Base-by-base conservation (phyloP, 2,888 invertebrate genomes). In the Byasa hedistus region DNA sequence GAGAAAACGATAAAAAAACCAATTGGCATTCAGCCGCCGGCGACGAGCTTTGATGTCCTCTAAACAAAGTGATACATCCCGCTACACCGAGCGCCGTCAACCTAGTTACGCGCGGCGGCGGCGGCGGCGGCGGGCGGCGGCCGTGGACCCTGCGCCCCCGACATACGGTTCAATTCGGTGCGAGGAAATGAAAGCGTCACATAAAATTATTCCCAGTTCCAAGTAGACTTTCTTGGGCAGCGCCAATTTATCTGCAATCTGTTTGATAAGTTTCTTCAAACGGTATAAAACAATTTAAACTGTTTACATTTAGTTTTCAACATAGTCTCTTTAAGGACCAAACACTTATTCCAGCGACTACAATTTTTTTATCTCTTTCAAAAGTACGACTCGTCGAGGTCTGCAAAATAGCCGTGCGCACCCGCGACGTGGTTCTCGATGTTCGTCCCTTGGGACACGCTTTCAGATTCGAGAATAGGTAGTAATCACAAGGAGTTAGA, bases 1-100 rank as follows among this genome's bases (percentile, higher is more conserved):
- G 76, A 79, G 79, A 83, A 83, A 84, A 84, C 85, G 82, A 85
- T 85, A 85, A 85, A 87, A 86, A 75, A 87, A 82, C 82, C 86
- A 83, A 87, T 86, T 85, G 85, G 80, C 85, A 84, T 84, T 83
- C 82, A 79, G 75, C 71, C 77, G 75, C 74, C 78, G 75, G 70
- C 77, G 75, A 74, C 79, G 77, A 78, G 81, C 84, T 85, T 85
- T 85, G 84, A 85, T 81, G 82, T 81, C 61, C 65, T 61, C 68
- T 70, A 66, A 69, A 65, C 70, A 68, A 67, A 65, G 66, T 64
- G 67, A 68, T 62, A 64, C 67, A 68, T 68, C 64, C 56, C 67
- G 64, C 64, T 55, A 56, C 62, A 39, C 36, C 58, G 36, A 61
- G 61, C 44, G 62, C 52, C 57, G 57, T 52, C 66, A 62, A 58